Base-by-base conservation (phyloP, 2,797 vertebrate genomes). In the Falco columbarius region DNA sequence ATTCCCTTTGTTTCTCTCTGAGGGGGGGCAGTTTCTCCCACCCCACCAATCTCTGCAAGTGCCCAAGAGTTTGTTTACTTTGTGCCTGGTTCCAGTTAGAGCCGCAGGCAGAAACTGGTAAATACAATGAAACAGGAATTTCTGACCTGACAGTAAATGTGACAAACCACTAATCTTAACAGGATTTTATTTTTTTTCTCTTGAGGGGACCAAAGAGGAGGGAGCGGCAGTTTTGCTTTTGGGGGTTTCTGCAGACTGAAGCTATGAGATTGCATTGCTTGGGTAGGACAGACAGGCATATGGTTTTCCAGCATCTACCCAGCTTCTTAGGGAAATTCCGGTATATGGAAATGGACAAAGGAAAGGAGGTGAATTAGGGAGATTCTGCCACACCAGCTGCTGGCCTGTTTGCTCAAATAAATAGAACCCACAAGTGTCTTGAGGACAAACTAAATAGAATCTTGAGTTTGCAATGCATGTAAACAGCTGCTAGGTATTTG, bases 11-110 rank as follows among this genome's bases (percentile, higher is more conserved):
- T 80, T 94, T 76, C 56, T 80, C 81, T 81, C 59, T 0, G 2
- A 85, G 90, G 52, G 81, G 77, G 90, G 81, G 67, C 54, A 75
- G 7, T 27, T 94, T 85, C 36, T 89, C 72, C 61, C 61, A 77
- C 61, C 55, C 72, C 81, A 63, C 81, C 14, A 55, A 65, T 74
- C 67, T 90, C 80, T 70, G 77, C 19, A 34, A 84, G 49, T 58
- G 49, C n/a, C 68, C 38, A 66, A 67, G 67, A 14, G 26, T 76
- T 84, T 86, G 30, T 29, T 73, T 61, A 54, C 62, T 85, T 80
- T 65, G 56, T 91, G 70, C 47, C 54, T 80, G 71, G n/a, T 61
- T 91, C 74, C 54, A 77, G 40, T 73, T 62, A 71, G 23, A 51
- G 52, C 55, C 1, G 1, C 67, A 61, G 85, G 63, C 80, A 91